Base-by-base conservation (phyloP, 2,113 vertebrate genomes). In the Tetrax tetrax region DNA sequence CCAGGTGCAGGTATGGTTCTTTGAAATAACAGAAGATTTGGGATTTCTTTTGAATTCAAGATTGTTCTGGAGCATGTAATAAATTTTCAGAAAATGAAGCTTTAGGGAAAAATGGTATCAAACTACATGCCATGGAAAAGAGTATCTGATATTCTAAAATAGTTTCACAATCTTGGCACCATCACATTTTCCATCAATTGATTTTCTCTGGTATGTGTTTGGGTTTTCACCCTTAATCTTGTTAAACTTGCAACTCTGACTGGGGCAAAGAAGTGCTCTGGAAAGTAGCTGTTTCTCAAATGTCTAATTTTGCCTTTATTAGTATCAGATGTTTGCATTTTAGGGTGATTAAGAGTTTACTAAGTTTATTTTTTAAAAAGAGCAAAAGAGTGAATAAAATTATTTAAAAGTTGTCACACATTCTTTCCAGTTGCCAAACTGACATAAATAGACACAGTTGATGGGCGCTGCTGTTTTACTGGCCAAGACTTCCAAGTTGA, bases 1-100 rank as follows among this genome's bases (percentile, higher is more conserved):
- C 93, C 94, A 96, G 90, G 91, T 97, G 93, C 86, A 78, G 83
- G 51, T 65, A 31, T 76, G 82, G 53, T 63, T 95, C 93, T 96
- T 94, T 94, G 90, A 95, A 96, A 94, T 87, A 95, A 63, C 78
- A 95, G 87, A 92, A 96, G 72, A 83, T 90, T 72, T 80, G 85
- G 50, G 80, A 85, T 95, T 93, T 94, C 95, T 90, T 97, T 95
- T 97, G 95, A 96, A 97, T 94, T 90, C 78, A 78, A 78, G 61
- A 84, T 93, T 83, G 65, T 88, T 95, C 69, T 95, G 92, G 75
- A 87, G n/a, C 87, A 70, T 96, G 78, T 83, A 80, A 96, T 95
- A 94, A 91, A 94, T 90, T 95, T 83, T 88, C 66, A 91, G 72
- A 90, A 96, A 94, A 72, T 84, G 33, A 83, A 93, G 94, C 93